These are phyloP conservation scores for Byasa hedistus DNA, from an alignment of 2,888 invertebrate species.

Conservation along the genomic window DNA sequence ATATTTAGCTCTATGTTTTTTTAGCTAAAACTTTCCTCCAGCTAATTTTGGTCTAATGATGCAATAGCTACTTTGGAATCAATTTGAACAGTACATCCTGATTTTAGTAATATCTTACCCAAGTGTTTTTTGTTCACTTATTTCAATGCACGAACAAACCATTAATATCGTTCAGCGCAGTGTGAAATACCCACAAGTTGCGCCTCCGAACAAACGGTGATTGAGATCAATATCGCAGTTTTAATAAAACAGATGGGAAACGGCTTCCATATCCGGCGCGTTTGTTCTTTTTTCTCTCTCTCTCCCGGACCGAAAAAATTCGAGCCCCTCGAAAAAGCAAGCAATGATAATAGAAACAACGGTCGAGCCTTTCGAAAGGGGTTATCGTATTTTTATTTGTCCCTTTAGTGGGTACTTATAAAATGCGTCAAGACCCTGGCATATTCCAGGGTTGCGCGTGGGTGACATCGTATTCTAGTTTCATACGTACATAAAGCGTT, in stretches of 20 bases:
- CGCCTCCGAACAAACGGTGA: slow-evolving; percentile 50
- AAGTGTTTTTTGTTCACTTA: background rate
- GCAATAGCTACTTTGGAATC: no score
- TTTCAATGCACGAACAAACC: slow-evolving; percentile 15
- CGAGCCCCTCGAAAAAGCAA: slow-evolving; percentile 64
- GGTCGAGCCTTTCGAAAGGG: slow-evolving; percentile 61
- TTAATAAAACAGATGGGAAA: slow-evolving; percentile 76
- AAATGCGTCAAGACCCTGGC: slow-evolving; percentile 59
- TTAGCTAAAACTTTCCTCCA: no score
- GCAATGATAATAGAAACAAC: slow-evolving; percentile 77
- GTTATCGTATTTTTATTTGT: slow-evolving; percentile 73
- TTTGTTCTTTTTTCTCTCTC: slow-evolving; percentile 56
- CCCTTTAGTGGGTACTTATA: slow-evolving; percentile 45
- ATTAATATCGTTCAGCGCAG: slow-evolving; percentile 22
- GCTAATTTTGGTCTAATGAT: no score
- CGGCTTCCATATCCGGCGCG: slow-evolving; percentile 68
- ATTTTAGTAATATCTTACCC: background rate
- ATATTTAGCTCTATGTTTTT: no score
- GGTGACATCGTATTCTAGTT: slow-evolving; percentile 22
- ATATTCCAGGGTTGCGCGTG: slow-evolving; percentile 8
- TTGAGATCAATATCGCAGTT: slow-evolving; percentile 73
- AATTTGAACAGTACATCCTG: no score
- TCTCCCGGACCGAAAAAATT: slow-evolving; percentile 53
- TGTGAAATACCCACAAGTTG: slow-evolving; percentile 31
- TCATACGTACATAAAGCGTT: background rate